Evolutionary conservation across 2,797 vertebrate genomes (phyloP).

Genomic region (Crax fasciolata): DNA sequence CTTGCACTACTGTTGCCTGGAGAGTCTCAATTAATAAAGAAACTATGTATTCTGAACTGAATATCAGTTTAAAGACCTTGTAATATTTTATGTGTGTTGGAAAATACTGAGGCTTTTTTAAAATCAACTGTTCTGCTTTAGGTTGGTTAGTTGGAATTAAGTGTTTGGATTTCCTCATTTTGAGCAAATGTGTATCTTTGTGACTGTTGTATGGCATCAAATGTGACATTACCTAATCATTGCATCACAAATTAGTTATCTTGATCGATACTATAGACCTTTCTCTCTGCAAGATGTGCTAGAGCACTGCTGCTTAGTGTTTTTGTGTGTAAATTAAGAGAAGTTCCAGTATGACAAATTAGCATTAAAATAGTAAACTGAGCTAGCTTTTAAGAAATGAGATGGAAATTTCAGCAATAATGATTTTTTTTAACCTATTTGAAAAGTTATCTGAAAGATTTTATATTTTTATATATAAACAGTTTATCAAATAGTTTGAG

Average conservation of each 20-base stretch:
- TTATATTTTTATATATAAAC: not conserved
- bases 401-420: not conserved
- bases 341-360: not conserved
- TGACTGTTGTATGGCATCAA: not conserved
- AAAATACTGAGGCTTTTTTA: conserved; percentile 22
- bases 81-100: not conserved
- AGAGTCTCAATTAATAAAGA: conserved; percentile 73
- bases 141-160: not conserved
- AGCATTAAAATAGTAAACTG: not conserved
- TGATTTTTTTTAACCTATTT: not conserved
- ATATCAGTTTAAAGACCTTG: conserved; percentile 55
- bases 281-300: not conserved
- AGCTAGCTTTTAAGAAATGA: not conserved
- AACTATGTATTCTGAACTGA: conserved; percentile 59
- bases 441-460: not conserved
- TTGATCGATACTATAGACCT: not conserved
- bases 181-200: not conserved
- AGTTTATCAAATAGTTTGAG: not conserved
- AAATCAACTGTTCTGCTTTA: not conserved
- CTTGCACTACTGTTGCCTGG: conserved; percentile 50
- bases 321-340: not conserved
- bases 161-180: not conserved
- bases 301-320: not conserved
- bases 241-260: not conserved
- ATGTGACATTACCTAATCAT: not conserved